A percentile compares a stretch with the other conserved stretches of the same genome.
Conservation (phyloP, 2,888 invertebrate species). For the Notodonta dromedarius region DNA sequence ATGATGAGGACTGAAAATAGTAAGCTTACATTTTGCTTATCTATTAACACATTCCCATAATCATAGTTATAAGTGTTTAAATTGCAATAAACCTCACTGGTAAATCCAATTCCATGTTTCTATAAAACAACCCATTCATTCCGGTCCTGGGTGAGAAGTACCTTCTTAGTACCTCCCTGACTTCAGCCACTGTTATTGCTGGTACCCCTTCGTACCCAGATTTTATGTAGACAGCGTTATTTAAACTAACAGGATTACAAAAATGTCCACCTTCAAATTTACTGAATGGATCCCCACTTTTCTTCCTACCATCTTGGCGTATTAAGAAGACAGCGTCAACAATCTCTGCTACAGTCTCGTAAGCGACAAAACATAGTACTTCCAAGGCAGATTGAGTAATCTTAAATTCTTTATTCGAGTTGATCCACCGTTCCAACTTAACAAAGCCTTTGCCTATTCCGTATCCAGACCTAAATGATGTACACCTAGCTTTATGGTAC, state of each 20-base stretch:
- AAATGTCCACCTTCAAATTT: conserved; percentile 86
- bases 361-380: conserved; percentile 93
- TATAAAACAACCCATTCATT: conserved; percentile 78
- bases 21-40: not conserved
- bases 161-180: conserved; percentile 92
- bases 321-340: conserved; percentile 93
- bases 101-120: conserved; percentile 75
- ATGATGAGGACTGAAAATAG: too few relatives aligned
- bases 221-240: conserved; percentile 82
- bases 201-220: conserved; percentile 87
- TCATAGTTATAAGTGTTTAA: not conserved
- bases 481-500: conserved; percentile 91
- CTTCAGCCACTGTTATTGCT: conserved; percentile 91
- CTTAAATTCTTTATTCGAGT: conserved; percentile 85
- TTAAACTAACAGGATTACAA: conserved; percentile 85
- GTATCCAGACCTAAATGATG: conserved; percentile 86
- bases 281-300: conserved; percentile 87
- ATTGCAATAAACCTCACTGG: conserved; percentile 64
- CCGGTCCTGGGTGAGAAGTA: conserved; percentile 86
- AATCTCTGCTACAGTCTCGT: conserved; percentile 95
- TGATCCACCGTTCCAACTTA: conserved; percentile 86
- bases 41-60: not conserved
- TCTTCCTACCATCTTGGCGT: conserved; percentile 89
- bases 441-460: conserved; percentile 79
- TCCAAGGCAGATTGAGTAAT: conserved; percentile 87